Evolutionary conservation across 2,888 invertebrate genomes (phyloP), one percentile per base, ranked within the genome.

Genomic region (Watsonalla cultraria): DNA sequence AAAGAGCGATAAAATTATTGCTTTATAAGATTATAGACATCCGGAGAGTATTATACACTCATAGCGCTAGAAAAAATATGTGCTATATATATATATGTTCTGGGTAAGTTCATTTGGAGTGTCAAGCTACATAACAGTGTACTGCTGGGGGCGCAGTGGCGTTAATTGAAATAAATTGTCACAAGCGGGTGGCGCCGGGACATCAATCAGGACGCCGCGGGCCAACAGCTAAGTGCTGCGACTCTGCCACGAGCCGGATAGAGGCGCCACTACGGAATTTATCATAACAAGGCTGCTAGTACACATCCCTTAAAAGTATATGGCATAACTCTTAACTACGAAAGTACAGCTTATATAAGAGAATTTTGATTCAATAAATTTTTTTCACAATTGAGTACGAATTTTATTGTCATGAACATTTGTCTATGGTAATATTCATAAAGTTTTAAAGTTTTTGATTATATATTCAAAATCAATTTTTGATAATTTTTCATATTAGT

Each of bases 121-220:
- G 64, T 56, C 55, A 65, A 24, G 24, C 24, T 24, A 24, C 24
- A 24, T 24, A 24, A 61, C 59, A 62, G 61, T 64, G 74, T 68
- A 73, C 70, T 68, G 75, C 80, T 68, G 68, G 66, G 74, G 86
- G 84, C 81, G 75, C 65, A 65, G 70, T 55, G 69, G 79, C 83
- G 81, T 78, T 90, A 90, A 90, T 90, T 90, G 90, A 90, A 90
- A 90, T 90, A 85, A 90, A 90, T 90, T 89, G 90, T 90, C 86
- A 80, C 83, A 81, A 77, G 78, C 80, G 77, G 74, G 72, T 79
- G 86, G 80, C 80, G 86, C 74, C 72, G 77, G 81, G 76, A 87
- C 86, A 89, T 90, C 87, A 90, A 90, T 90, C 90, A 90, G 83
- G 73, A 76, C 76, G 87, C 90, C 86, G 78, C 81, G 74, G 87